These are phyloP conservation scores for Phylloscopus trochiloides DNA, from an alignment of 2,113 vertebrate genomes.

Conservation along the genomic window DNA sequence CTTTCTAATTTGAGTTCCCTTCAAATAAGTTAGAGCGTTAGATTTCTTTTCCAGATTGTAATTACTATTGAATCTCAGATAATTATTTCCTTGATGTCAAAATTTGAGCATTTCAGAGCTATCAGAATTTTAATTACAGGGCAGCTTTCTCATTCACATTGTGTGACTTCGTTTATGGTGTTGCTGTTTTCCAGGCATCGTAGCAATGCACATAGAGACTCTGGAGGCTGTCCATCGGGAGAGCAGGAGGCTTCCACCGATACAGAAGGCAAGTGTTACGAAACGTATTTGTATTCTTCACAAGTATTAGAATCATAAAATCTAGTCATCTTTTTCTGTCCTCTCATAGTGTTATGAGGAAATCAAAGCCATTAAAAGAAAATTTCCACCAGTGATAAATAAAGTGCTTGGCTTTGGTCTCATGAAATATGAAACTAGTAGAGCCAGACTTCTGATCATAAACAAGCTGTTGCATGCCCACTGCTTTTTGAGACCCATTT, in stretches of 20 bases:
- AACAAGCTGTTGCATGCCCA: constrained; percentile 16
- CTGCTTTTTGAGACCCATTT: not conserved
- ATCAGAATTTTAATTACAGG: not conserved
- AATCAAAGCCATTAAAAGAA: constrained; percentile 9
- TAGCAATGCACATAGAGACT: constrained; percentile 97
- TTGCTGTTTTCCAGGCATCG: constrained; percentile 83
- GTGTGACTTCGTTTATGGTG: constrained; percentile 6
- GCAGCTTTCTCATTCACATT: not conserved
- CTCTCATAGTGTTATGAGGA: not conserved
- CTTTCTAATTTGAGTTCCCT: not conserved
- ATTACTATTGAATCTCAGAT: not conserved
- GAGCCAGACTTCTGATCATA: constrained; percentile 27
- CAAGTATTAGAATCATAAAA: not conserved
- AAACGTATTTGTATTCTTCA: constrained; percentile 26
- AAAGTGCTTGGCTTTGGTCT: constrained; percentile 44
- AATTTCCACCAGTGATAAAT: constrained; percentile 42
- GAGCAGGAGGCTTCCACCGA: constrained; percentile 93
- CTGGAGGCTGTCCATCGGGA: constrained; percentile 94
- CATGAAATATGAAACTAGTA: constrained; percentile 40
- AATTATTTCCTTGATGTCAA: not conserved
- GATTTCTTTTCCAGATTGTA: not conserved
- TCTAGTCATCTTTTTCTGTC: not conserved
- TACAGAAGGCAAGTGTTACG: constrained; percentile 88
- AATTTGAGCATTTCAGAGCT: not conserved
- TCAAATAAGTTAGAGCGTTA: not conserved